phyloP scores from a whole-genome alignment of 2,113 vertebrate genomes.

The Cepphus grylle region DNA sequence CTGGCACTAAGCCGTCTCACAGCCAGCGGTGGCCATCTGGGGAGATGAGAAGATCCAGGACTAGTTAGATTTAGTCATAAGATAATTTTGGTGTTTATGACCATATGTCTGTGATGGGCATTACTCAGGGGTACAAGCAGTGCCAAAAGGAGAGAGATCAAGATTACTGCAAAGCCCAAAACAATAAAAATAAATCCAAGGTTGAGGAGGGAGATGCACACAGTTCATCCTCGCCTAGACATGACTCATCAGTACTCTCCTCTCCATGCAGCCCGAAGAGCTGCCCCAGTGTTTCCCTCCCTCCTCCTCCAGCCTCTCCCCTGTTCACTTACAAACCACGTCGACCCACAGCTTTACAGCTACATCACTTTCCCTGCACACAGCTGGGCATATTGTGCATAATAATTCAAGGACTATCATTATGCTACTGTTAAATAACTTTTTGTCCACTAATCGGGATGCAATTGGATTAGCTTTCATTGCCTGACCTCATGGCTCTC shows the following conservation, averaged over 20 bases:
- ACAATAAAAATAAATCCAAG: not conserved
- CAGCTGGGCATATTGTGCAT: rapidly evolving
- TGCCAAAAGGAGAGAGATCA: constrained; percentile 4
- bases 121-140: constrained; percentile 6
- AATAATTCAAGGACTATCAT: not conserved
- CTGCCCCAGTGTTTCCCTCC: not conserved
- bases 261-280: not conserved
- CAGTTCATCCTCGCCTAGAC: not conserved
- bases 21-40: not conserved
- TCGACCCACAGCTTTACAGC: not conserved
- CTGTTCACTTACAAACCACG: not conserved
- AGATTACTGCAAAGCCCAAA: not conserved
- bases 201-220: not conserved
- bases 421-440: not conserved
- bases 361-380: not conserved
- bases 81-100: not conserved
- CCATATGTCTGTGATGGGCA: not conserved
- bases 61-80: not conserved
- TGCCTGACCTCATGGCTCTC: not conserved
- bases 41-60: not conserved
- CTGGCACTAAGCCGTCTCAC: not conserved
- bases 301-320: not conserved
- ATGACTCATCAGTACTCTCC: not conserved
- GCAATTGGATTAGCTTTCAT: not conserved
- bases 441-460: not conserved